phyloP scores from a whole-genome alignment of 2,797 vertebrate species.

The Xerus rutilus region DNA sequence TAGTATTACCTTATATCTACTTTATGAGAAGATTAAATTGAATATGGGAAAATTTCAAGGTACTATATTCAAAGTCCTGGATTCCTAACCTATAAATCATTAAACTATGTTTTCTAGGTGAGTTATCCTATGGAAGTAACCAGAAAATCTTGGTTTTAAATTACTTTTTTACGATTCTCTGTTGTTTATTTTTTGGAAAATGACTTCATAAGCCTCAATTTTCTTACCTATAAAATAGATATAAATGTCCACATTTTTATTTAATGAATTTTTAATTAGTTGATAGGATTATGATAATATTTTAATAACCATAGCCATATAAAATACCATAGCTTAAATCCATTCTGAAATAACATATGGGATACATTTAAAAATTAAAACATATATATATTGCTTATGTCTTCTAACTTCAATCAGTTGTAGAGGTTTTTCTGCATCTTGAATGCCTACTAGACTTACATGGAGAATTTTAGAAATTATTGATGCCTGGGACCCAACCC shows the following conservation, averaged over 20 bases:
- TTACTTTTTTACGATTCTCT: background rate
- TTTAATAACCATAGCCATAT: background rate
- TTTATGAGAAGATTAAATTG: background rate
- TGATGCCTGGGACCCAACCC: background rate
- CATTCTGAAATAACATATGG: background rate
- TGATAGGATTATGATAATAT: background rate
- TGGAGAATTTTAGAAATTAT: background rate
- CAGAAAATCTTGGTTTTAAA: background rate
- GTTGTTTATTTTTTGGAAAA: background rate
- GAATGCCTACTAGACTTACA: background rate
- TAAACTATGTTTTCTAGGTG: background rate
- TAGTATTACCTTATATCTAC: background rate
- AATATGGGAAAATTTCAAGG: background rate
- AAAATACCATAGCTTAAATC: background rate
- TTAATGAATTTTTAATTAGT: background rate
- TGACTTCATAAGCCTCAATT: background rate
- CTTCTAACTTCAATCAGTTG: background rate
- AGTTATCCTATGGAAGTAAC: background rate
- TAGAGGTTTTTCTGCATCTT: background rate
- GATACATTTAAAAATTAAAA: background rate
- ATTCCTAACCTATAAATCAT: background rate
- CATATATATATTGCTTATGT: background rate
- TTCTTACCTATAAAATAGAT: background rate
- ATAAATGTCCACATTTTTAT: background rate
- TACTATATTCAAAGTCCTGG: constrained; percentile 30